These are phyloP conservation scores for Kryptopterus vitreolus DNA, from an alignment of 2,797 vertebrate genomes.

Conservation along the genomic window DNA sequence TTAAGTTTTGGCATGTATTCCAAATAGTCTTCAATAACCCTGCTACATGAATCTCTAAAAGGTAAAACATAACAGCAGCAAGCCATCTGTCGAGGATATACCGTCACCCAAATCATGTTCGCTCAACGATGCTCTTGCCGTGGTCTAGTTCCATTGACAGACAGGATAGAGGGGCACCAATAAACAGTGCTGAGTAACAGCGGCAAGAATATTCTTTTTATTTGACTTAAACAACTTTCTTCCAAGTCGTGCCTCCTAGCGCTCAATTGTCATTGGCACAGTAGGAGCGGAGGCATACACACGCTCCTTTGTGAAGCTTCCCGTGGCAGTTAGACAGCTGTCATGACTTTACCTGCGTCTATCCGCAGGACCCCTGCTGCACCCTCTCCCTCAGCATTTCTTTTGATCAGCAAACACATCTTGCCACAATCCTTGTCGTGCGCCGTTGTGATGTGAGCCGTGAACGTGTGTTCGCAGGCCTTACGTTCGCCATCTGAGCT, in stretches of 20 bases:
- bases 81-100: conserved; percentile 10
- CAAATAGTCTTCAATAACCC: not conserved
- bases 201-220: not conserved
- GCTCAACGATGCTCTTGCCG: not conserved
- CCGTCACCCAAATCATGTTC: not conserved
- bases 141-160: not conserved
- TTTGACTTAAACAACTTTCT: conserved; percentile 4
- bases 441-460: not conserved
- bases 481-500: not conserved
- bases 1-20: not conserved
- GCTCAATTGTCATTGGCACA: conserved; percentile 4
- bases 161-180: not conserved
- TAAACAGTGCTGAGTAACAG: conserved; percentile 1
- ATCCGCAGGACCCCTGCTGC: conserved; percentile 61
- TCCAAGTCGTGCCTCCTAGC: not conserved
- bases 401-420: conserved; percentile 60
- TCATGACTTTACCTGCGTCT: conserved; percentile 64
- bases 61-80: not conserved
- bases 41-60: not conserved
- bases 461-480: not conserved
- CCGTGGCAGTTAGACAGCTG: conserved; percentile 62
- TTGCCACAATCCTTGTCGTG: conserved; percentile 46
- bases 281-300: conserved; percentile 5
- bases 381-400: conserved; percentile 40
- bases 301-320: conserved; percentile 39